phyloP scores from a whole-genome alignment of 2,113 vertebrate species.

The Xerus inauris region DNA sequence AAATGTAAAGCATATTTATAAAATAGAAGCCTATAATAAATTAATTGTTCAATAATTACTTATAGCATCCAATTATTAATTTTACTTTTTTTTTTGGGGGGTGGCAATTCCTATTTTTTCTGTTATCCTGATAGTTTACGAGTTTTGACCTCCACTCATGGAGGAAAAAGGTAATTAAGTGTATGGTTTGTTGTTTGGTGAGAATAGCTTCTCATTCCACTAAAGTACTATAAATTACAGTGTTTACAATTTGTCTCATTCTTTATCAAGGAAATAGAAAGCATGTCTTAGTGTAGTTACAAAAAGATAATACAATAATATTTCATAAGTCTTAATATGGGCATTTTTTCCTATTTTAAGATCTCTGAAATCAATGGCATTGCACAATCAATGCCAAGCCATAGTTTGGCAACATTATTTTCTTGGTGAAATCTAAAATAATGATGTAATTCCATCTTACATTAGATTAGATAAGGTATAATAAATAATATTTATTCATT shows the following conservation, averaged over 20 bases:
- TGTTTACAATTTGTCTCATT: background rate
- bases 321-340: background rate
- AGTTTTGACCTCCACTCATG: background rate
- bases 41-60: background rate
- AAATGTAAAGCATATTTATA: background rate
- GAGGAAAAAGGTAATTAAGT: background rate
- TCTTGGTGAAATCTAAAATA: background rate
- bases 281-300: background rate
- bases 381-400: background rate
- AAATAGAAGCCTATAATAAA: background rate
- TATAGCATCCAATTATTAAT: background rate
- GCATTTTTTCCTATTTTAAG: background rate
- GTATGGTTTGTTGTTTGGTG: background rate
- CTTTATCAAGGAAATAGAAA: background rate
- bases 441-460: background rate
- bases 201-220: background rate
- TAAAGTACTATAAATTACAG: background rate
- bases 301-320: background rate
- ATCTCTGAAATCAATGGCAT: background rate
- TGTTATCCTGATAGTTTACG: background rate
- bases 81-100: background rate
- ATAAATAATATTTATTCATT: background rate
- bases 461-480: background rate
- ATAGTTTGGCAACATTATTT: background rate
- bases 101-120: background rate